Evolutionary conservation across 2,113 vertebrate genomes (phyloP).

Genomic region (Neogobius melanostomus): DNA sequence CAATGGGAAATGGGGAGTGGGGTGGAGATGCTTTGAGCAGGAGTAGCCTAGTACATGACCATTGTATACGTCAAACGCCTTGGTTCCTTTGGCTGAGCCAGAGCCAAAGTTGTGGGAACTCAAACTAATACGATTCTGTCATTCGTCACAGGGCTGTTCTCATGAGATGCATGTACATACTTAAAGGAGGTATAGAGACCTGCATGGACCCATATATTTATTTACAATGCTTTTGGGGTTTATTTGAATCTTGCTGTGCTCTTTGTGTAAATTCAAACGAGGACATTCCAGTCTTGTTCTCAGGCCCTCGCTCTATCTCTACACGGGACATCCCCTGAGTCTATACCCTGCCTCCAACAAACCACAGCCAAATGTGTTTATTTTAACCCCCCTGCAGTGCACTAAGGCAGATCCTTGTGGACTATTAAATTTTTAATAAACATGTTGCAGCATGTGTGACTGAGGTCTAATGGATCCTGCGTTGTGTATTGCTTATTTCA

Average conservation of each 20-base stretch:
- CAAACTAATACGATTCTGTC: constrained; percentile 44
- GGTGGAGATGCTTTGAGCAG: constrained; percentile 26
- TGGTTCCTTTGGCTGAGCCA: constrained; percentile 53
- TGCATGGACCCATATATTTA: constrained; percentile 59
- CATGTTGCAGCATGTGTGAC: neutral
- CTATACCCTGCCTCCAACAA: constrained; percentile 15
- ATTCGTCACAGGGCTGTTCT: constrained; percentile 44
- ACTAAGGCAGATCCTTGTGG: constrained; percentile 10
- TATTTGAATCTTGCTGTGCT: constrained; percentile 51
- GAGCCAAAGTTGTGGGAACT: constrained; percentile 72
- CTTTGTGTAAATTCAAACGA: constrained; percentile 38
- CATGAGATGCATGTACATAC: constrained; percentile 61
- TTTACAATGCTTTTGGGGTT: constrained; percentile 51
- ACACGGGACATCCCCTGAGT: constrained; percentile 33
- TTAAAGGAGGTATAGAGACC: constrained; percentile 55
- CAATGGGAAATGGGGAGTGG: constrained; percentile 66
- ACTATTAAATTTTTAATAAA: constrained; percentile 4
- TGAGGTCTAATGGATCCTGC: too few relatives aligned
- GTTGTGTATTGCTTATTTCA: too few relatives aligned
- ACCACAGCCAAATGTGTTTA: constrained; percentile 26
- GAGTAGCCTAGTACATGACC: constrained; percentile 45
- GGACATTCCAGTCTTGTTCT: constrained; percentile 74
- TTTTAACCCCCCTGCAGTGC: neutral
- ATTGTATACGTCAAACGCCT: constrained; percentile 69
- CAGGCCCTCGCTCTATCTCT: constrained; percentile 60